Evolutionary conservation across 2,113 vertebrate genomes (phyloP), one percentile per base, ranked within the genome.

Genomic region (Cinclus cinclus): DNA sequence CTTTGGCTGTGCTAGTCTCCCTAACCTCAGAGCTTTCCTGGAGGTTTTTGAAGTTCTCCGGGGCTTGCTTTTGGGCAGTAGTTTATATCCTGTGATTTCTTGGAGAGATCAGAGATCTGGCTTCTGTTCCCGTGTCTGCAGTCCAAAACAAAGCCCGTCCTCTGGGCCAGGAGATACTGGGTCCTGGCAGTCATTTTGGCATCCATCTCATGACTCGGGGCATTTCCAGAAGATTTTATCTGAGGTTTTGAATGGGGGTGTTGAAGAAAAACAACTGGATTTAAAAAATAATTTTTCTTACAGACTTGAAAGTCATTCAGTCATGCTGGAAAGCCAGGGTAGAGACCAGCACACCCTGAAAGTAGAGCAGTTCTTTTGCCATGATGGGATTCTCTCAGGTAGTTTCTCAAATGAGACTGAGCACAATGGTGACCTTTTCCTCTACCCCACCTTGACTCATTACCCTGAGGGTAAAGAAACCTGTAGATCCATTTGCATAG

Each of bases 81-180:
- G 17, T 92, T 97, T 97, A 97, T 97, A 97, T 96, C 60, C 82
- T 71, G 78, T 69, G 59, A 84, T 90, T 7, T 33, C 42, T 83
- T 92, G 93, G 76, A 90, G 75, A 68, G 59, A 59, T n/a, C 15
- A 4, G 74, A 39, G 28, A 41, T 78, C 82, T 94, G 93, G 95
- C 95, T 91, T 94, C 10, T 62, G 63, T 83, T 89, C 35, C 79
- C 42, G 10, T 33, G 22, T 91, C 80, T 87, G 56, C 6, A 14
- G 41, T 96, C 87, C 89, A 92, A 89, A 95, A 91, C 88, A 96
- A 97, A 96, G 49, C 35, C 59, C 0, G 0, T 81, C 53, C 44
- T 96, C 77, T 55, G 79, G 41, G 84, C 75, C 92, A 87, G 83
- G 68, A 83, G 73, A 37, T 80, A 35, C 25, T 5, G 8, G 65